phyloP scores from a whole-genome alignment of 2,888 invertebrate genomes.

The Malachius bipustulatus region DNA sequence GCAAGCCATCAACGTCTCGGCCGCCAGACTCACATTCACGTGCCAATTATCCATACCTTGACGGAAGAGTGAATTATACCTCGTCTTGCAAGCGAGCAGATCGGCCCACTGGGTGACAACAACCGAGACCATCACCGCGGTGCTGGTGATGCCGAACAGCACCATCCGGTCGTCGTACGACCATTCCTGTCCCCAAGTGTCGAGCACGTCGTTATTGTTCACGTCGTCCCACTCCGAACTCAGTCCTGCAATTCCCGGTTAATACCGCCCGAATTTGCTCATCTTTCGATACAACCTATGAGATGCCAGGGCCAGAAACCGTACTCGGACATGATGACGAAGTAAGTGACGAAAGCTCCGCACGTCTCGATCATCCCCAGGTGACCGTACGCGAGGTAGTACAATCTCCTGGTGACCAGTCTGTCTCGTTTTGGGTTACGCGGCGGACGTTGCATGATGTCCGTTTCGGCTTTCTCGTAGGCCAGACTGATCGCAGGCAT shows the following conservation, averaged over 20 bases:
- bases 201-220: slow-evolving; percentile 45
- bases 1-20: slow-evolving; percentile 48
- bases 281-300: slow-evolving; percentile 36
- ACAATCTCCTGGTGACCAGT: slow-evolving; percentile 48
- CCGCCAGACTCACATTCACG: slow-evolving; percentile 44
- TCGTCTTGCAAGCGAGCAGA: slow-evolving; percentile 63
- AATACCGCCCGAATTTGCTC: too few species aligned
- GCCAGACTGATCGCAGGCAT: slow-evolving; percentile 70
- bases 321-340: slow-evolving; percentile 73
- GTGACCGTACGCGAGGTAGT: slow-evolving; percentile 74
- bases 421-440: slow-evolving; percentile 44
- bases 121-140: slow-evolving; percentile 65
- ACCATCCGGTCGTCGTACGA: slow-evolving; percentile 52
- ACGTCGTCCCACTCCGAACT: slow-evolving; percentile 60
- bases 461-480: slow-evolving; percentile 65
- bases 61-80: slow-evolving; percentile 54
- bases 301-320: slow-evolving; percentile 60
- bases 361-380: slow-evolving; percentile 77
- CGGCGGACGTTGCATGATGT: slow-evolving; percentile 59
- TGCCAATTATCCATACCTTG: slow-evolving; percentile 54
- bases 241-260: slow-evolving; percentile 30
- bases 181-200: slow-evolving; percentile 68
- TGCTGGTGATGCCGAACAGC: slow-evolving; percentile 62
- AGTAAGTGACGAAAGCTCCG: slow-evolving; percentile 78
- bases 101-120: slow-evolving; percentile 66